Conservation (phyloP, 2,797 vertebrate species). For the Gallinago solitaria region DNA sequence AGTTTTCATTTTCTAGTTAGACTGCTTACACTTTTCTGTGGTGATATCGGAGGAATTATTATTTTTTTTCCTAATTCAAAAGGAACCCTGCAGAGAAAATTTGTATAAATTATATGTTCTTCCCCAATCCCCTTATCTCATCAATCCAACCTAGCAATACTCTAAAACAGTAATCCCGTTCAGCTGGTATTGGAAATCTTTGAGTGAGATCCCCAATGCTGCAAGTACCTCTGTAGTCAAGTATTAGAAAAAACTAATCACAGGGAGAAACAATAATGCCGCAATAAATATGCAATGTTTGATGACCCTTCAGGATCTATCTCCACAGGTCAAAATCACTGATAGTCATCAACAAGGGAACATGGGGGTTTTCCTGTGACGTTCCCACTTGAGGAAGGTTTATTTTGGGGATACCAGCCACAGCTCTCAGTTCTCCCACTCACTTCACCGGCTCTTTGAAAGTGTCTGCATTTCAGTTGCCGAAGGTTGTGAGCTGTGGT, state of each 20-base stretch:
- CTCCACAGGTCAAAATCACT: neutral
- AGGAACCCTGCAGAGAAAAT: neutral
- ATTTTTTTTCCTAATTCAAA: neutral
- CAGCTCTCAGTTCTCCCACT: neutral
- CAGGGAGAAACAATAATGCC: neutral
- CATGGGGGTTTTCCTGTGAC: neutral
- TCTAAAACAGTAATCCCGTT: neutral
- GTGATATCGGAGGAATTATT: neutral
- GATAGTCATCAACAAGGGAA: neutral
- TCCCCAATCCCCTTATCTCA: neutral
- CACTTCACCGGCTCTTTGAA: neutral
- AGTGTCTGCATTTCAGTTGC: neutral
- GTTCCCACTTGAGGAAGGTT: neutral
- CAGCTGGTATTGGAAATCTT: neutral
- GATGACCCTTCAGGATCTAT: neutral
- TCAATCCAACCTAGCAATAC: neutral
- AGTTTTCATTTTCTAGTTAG: slow-evolving; percentile 30
- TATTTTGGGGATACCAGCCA: neutral
- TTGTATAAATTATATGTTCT: neutral
- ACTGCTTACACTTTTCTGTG: slow-evolving; percentile 45
- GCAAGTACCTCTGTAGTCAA: neutral
- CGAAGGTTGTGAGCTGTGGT: neutral
- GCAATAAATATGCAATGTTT: neutral
- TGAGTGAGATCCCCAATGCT: slow-evolving; percentile 10
- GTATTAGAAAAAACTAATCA: neutral